Evolutionary conservation across 2,888 invertebrate species (phyloP).

Genomic region (Halocaridina rubra): DNA sequence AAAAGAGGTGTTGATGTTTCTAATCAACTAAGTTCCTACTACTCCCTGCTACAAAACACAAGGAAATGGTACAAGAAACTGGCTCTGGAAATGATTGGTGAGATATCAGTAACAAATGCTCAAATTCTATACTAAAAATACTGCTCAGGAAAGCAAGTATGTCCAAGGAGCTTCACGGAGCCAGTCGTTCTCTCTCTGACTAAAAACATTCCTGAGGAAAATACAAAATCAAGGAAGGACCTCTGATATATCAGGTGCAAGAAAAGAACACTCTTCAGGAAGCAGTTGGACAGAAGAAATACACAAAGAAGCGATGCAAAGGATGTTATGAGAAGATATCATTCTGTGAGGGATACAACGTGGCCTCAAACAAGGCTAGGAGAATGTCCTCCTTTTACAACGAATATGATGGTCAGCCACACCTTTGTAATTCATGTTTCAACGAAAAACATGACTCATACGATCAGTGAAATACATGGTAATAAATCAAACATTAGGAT

Average conservation of each 20-base stretch:
- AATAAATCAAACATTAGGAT: neutral
- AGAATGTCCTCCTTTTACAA: constrained; percentile 33
- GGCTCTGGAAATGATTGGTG: constrained; percentile 18
- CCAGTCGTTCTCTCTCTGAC: neutral
- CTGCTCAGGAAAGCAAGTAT: neutral
- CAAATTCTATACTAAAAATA: neutral
- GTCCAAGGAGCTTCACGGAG: neutral
- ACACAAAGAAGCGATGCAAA: neutral
- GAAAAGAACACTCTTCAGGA: neutral
- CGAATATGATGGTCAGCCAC: constrained; percentile 2
- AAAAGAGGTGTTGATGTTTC: constrained; percentile 37
- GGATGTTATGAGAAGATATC: constrained; percentile 35
- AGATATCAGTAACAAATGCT: constrained; percentile 16
- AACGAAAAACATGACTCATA: constrained; percentile 12
- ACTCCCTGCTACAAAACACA: neutral
- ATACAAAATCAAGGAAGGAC: neutral
- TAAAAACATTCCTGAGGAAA: neutral
- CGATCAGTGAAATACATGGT: neutral
- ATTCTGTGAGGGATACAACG: constrained; percentile 13
- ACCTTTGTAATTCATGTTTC: constrained; percentile 25
- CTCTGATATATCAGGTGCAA: neutral
- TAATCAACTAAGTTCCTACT: constrained; percentile 18
- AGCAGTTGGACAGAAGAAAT: neutral
- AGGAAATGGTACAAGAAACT: constrained; percentile 31
- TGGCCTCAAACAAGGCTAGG: constrained; percentile 28